Evolutionary conservation across 2,797 vertebrate species (phyloP), one percentile per base, ranked within the genome.

Genomic region (Philypnodon macrostomus): DNA sequence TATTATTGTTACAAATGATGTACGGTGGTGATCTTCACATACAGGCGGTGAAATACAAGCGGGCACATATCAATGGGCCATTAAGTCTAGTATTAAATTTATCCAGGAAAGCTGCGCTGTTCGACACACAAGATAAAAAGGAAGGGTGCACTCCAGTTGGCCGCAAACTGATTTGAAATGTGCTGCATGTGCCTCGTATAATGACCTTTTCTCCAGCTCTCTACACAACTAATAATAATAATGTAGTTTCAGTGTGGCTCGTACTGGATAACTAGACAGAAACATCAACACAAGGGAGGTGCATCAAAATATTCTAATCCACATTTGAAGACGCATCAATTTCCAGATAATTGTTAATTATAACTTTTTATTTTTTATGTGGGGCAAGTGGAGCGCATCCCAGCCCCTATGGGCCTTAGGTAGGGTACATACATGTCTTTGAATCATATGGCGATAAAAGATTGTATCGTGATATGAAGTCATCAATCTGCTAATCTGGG

Each of bases 1-100:
- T 81, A 89, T 88, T 79, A 87, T 87, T 88, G 79, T 87, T 84
- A 83, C 79, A 86, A 87, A 86, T 84, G 65, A 86, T 83, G 71
- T 80, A 84, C 75, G 58, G 70, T 31, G 59, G 65, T 69, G 79
- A 80, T 69, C 67, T 73, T 61, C 63, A 70, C 47, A 67, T 77
- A 69, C 66, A 68, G 74, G 58, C 58, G 27, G 65, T 80, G 67
- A 82, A 79, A 82, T 72, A 70, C 68, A 73, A 67, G 59, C 41
- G 29, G 54, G 64, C 69, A 73, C 70, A 62, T 83, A 73, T 82
- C 69, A 77, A 77, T 63, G 80, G 76, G 53, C 73, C 79, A 75
- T 88, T 85, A 84, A 70, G 67, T 79, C 63, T 35, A 34, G 33
- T 68, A 71, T 80, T 78, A 78, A 69, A 82, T 85, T 53, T 63